Conservation (phyloP, 2,113 vertebrate species). For the Bettongia penicillata region DNA sequence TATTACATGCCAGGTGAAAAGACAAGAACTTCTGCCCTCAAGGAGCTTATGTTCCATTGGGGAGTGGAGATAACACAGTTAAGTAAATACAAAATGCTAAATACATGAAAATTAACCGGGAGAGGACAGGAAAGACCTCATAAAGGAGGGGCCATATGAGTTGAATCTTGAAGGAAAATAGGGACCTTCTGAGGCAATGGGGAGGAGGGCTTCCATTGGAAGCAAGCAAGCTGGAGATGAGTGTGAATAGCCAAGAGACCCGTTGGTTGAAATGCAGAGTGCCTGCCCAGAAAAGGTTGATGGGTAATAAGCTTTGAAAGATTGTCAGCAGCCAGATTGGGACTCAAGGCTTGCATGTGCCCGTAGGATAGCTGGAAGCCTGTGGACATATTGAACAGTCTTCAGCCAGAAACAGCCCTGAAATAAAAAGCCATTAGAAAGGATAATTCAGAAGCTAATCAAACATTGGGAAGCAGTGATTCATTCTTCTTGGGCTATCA, state of each 20-base stretch:
- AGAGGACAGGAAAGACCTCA: neutral
- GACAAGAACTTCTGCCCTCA: neutral
- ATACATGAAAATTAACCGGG: neutral
- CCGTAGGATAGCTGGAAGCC: neutral
- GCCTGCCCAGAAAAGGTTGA: neutral
- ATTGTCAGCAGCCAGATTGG: neutral
- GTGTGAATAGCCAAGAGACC: neutral
- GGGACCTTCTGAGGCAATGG: neutral
- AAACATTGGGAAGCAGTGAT: neutral
- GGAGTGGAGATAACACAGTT: neutral
- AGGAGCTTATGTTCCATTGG: neutral
- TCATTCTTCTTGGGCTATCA: neutral
- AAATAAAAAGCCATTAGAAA: slow-evolving; percentile 24
- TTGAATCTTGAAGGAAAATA: neutral
- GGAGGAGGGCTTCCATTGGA: neutral
- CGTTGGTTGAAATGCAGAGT: neutral
- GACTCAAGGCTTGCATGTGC: neutral
- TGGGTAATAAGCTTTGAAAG: neutral
- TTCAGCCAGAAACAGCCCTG: slow-evolving; percentile 1
- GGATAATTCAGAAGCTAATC: slow-evolving; percentile 14
- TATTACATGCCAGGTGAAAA: neutral
- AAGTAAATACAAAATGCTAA: neutral
- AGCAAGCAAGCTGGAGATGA: neutral
- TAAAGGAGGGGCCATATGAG: neutral
- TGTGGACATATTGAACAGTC: neutral